Evolutionary conservation across 2,888 invertebrate species (phyloP).

Genomic region (Drosophila fungiperda): DNA sequence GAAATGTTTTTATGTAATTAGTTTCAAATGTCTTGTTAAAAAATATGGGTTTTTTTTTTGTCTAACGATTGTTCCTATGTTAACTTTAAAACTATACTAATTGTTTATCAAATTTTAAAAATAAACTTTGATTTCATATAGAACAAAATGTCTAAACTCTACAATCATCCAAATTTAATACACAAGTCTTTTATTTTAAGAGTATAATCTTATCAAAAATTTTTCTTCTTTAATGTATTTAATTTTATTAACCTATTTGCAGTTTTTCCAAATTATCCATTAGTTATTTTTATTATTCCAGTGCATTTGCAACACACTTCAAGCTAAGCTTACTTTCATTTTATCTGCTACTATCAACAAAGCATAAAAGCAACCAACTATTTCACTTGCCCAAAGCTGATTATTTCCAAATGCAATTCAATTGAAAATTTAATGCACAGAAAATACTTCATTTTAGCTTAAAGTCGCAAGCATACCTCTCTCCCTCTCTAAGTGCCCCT

Average conservation of each 20-base stretch:
- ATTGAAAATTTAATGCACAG: constrained; percentile 34
- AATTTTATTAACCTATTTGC: background rate
- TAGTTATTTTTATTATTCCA: background rate
- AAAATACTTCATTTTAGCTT: constrained; percentile 35
- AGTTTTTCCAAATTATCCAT: background rate
- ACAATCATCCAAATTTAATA: background rate
- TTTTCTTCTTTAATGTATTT: background rate
- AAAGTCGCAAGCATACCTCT: constrained; percentile 14
- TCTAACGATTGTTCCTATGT: background rate
- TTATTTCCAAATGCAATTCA: constrained; percentile 29
- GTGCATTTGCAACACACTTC: background rate
- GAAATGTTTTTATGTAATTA: background rate
- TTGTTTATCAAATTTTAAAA: background rate
- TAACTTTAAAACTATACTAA: background rate
- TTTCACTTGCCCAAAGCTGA: constrained; percentile 14
- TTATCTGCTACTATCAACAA: background rate
- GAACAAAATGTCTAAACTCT: background rate
- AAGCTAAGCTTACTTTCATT: background rate
- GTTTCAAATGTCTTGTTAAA: background rate
- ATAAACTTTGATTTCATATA: background rate
- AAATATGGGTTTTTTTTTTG: background rate
- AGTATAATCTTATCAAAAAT: background rate
- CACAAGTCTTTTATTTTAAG: fast-evolving
- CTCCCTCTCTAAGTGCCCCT: too few relatives aligned
- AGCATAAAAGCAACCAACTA: background rate